Evolutionary conservation across 2,888 invertebrate species (phyloP).

Genomic region (Heliconius erato): DNA sequence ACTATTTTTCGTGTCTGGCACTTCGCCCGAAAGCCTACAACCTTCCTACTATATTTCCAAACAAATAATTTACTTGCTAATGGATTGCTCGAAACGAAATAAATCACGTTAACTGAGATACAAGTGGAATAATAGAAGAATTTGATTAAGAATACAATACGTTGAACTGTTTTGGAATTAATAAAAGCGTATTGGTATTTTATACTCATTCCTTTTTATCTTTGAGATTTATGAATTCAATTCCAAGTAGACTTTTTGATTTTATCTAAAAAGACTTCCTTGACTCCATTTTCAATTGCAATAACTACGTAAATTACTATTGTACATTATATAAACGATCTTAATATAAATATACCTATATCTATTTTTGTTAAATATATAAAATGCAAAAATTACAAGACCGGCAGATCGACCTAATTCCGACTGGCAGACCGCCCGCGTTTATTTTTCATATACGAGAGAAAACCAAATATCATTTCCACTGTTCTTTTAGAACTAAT

Average conservation of each 20-base stretch:
- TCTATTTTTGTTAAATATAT: background rate
- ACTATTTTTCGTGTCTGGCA: constrained; percentile 68
- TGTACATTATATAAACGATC: background rate
- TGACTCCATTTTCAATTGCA: background rate
- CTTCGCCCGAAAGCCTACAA: constrained; percentile 61
- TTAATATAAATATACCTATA: background rate
- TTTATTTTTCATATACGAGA: constrained; percentile 56
- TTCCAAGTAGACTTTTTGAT: background rate
- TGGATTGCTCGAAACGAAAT: constrained; percentile 60
- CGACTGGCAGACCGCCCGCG: constrained; percentile 58
- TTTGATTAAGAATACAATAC: constrained; percentile 36
- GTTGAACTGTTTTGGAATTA: constrained; percentile 2
- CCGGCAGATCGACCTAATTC: constrained; percentile 56
- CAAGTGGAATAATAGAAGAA: constrained; percentile 31
- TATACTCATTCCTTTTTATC: background rate
- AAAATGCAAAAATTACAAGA: constrained; percentile 39
- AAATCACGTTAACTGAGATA: constrained; percentile 47
- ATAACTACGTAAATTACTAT: background rate
- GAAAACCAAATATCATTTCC: constrained; percentile 54
- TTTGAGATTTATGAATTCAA: background rate
- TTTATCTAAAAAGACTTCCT: background rate
- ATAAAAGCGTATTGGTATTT: background rate
- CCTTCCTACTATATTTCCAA: constrained; percentile 59
- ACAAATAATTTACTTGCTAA: constrained; percentile 65
- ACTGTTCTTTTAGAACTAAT: constrained; percentile 47